Conservation (phyloP, 2,888 invertebrate species). For the Apotomis capreana region DNA sequence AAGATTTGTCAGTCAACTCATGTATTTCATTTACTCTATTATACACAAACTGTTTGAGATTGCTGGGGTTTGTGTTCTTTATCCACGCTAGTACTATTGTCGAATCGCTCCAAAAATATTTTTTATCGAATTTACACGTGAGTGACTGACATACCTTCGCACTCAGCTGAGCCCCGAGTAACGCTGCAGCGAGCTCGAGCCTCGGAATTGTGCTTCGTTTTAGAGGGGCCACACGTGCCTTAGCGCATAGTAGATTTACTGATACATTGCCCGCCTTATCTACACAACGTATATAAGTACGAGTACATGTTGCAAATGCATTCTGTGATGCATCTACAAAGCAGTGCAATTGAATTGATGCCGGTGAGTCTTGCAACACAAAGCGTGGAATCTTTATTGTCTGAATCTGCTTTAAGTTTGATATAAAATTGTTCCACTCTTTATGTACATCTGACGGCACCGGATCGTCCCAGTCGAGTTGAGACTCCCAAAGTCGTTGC, state of each 20-base stretch:
- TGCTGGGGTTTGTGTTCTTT: neutral
- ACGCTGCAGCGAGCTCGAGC: constrained; percentile 2
- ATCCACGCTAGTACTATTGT: constrained; percentile 11
- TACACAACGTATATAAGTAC: constrained; percentile 13
- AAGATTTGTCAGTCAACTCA: constrained; percentile 11
- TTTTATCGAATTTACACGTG: neutral
- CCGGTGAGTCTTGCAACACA: neutral
- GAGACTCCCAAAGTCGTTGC: constrained; percentile 2
- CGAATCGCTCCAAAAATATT: constrained; percentile 11
- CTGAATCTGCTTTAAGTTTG: neutral
- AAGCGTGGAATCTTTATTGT: constrained; percentile 6
- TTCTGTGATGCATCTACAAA: constrained; percentile 9
- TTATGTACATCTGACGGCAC: neutral
- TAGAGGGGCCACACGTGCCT: constrained; percentile 3
- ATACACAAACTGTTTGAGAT: constrained; percentile 9
- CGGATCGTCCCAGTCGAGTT: constrained; percentile 18
- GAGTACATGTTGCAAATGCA: constrained; percentile 2
- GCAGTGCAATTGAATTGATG: neutral
- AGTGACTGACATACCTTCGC: constrained; percentile 18
- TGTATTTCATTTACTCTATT: constrained; percentile 15
- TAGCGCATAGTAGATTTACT: constrained; percentile 3
- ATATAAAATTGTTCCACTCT: neutral
- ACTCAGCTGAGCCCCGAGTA: constrained; percentile 10
- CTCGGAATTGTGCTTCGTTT: constrained; percentile 7
- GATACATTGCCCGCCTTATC: neutral